Percentiles rank a stretch among this genome's conserved stretches.
Evolutionary conservation across 2,113 vertebrate genomes (phyloP).

Genomic region (Pedetes capensis): DNA sequence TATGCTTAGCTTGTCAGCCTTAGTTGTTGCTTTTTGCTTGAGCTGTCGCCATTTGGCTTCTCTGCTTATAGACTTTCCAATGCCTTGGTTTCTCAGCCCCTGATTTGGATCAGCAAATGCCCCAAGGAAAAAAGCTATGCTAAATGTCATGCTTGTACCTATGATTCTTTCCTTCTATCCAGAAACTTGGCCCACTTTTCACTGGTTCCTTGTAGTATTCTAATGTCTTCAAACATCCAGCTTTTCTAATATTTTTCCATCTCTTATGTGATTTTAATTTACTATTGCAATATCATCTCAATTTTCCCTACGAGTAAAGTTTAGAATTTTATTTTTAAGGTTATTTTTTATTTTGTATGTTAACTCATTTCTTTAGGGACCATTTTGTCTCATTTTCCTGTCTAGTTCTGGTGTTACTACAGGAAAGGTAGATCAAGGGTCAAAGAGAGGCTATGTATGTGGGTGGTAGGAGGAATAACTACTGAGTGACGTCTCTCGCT

Average conservation of each 20-base stretch:
- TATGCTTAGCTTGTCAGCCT: background rate
- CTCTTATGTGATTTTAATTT: too few relatives aligned
- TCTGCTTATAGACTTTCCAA: background rate
- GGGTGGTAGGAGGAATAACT: background rate
- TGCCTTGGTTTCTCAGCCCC: background rate
- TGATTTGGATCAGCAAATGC: background rate
- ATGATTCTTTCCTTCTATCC: background rate
- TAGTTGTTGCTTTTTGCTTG: background rate
- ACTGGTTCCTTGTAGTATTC: background rate
- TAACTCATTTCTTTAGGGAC: background rate
- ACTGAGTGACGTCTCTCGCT: background rate
- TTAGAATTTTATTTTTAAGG: background rate
- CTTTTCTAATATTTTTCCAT: background rate
- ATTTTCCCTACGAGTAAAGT: background rate
- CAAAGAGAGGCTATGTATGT: background rate
- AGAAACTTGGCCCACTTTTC: background rate
- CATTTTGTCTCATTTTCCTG: background rate
- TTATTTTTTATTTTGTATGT: background rate
- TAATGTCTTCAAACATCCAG: background rate
- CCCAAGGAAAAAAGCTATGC: background rate
- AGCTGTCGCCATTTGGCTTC: constrained; percentile 7
- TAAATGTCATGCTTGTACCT: background rate
- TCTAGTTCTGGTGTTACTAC: background rate
- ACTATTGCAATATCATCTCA: too few relatives aligned
- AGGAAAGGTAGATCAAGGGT: background rate